phyloP scores from a whole-genome alignment of 2,113 vertebrate genomes.

The Larimichthys crocea region DNA sequence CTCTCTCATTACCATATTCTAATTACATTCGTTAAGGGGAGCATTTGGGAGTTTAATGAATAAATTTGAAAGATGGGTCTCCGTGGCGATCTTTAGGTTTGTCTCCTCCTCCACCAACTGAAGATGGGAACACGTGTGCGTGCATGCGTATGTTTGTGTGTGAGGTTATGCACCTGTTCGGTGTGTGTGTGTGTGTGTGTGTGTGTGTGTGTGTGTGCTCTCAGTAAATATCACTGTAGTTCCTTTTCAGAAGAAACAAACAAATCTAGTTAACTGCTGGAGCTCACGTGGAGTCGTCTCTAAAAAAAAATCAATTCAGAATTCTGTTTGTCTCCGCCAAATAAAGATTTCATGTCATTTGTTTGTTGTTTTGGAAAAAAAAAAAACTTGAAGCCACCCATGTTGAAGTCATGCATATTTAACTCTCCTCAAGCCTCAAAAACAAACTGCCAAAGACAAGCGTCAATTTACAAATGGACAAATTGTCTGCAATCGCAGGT shows the following conservation, averaged over 20 bases:
- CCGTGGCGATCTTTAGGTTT: slow-evolving; percentile 80
- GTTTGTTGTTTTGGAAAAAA: slow-evolving; percentile 65
- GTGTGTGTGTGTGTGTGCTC: slow-evolving; percentile 7
- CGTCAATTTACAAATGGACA: slow-evolving; percentile 68
- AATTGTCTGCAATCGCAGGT: slow-evolving; percentile 58
- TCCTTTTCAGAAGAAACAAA: slow-evolving; percentile 69
- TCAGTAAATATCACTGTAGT: slow-evolving; percentile 63
- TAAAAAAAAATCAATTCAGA: slow-evolving; percentile 66
- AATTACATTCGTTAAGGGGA: slow-evolving; percentile 85
- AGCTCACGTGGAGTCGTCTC: slow-evolving; percentile 54
- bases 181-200: background rate
- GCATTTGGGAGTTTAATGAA: slow-evolving; percentile 84
- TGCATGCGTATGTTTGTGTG: slow-evolving; percentile 11
- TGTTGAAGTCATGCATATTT: slow-evolving; percentile 77
- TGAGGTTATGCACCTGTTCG: slow-evolving; percentile 21
- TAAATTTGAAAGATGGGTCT: slow-evolving; percentile 83
- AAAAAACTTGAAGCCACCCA: slow-evolving; percentile 58
- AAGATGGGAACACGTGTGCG: slow-evolving; percentile 42
- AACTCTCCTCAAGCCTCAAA: slow-evolving; percentile 70
- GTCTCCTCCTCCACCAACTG: slow-evolving; percentile 67
- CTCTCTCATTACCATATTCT: slow-evolving; percentile 85
- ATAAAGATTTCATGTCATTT: slow-evolving; percentile 81
- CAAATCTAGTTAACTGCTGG: slow-evolving; percentile 67
- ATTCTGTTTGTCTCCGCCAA: slow-evolving; percentile 75
- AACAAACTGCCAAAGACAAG: slow-evolving; percentile 69